Percentiles rank a stretch among this genome's conserved stretches.
phyloP scores from a whole-genome alignment of 2,113 vertebrate species.

The human (Homo sapiens) region GRCh38 chr1:24579001-24579500 shows the following conservation, averaged over 20 bases:
- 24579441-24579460: not conserved
- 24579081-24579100: not conserved
- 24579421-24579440: not conserved
- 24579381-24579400: not conserved
- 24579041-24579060: rapidly evolving
- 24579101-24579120: not conserved
- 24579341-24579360: not conserved
- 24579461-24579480: too few relatives aligned
- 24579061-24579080: not conserved
- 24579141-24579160: rapidly evolving
- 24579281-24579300: not conserved
- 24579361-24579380: not conserved
- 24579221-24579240: not conserved
- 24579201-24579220: too few relatives aligned
- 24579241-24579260: not conserved
- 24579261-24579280: not conserved
- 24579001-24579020: too few relatives aligned
- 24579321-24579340: not conserved
- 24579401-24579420: not conserved
- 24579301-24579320: not conserved
- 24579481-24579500: too few relatives aligned
- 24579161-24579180: not conserved
- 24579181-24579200: not conserved
- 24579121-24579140: rapidly evolving
- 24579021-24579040: not conserved